Evolutionary conservation across 2,113 vertebrate genomes (phyloP), one percentile per base, ranked within the genome.

Genomic region (Ardeotis arabs): DNA sequence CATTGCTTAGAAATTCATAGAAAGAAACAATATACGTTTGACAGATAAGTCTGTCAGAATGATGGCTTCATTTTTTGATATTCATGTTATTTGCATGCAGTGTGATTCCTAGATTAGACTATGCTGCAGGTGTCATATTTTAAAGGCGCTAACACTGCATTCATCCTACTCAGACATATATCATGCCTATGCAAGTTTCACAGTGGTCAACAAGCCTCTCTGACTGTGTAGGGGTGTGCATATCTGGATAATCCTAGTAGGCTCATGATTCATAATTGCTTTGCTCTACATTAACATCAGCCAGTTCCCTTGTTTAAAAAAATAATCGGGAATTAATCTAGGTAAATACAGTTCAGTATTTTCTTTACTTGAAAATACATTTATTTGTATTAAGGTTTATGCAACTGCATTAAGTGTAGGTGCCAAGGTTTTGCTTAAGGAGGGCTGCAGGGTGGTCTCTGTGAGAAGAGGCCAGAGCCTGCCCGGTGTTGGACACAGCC

Each of bases 21-120:
- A 58, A 94, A 81, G 68, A 95, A 93, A 88, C 37, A 76, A 29
- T 75, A 83, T 87, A 66, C 2, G 20, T 88, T 63, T 93, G 90
- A 89, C 35, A 92, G 56, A 72, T 67, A 89, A 75, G 24, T 93
- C 67, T 92, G 52, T 53, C 72, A 87, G 44, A 94, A 6, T n/a
- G 72, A 87, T 76, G 41, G 39, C 60, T 94, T 87, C 50, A 78
- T 95, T 85, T 79, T 55, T 85, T 64, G n/a, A 28, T 87, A 60
- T 22, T 58, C 21, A 37, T 90, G 90, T 39, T 72, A 29, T 90
- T 75, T 84, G 52, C 52, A 68, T 84, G 88, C 68, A 81, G 0
- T 49, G 29, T 55, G 63, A 75, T 96, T 91, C 33, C 23, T 25
- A 76, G 67, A 87, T 86, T 74, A 80, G 23, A 74, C 47, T 73